Evolutionary conservation across 2,113 vertebrate genomes (phyloP).

Genomic region (Cricetomys ansorgei): DNA sequence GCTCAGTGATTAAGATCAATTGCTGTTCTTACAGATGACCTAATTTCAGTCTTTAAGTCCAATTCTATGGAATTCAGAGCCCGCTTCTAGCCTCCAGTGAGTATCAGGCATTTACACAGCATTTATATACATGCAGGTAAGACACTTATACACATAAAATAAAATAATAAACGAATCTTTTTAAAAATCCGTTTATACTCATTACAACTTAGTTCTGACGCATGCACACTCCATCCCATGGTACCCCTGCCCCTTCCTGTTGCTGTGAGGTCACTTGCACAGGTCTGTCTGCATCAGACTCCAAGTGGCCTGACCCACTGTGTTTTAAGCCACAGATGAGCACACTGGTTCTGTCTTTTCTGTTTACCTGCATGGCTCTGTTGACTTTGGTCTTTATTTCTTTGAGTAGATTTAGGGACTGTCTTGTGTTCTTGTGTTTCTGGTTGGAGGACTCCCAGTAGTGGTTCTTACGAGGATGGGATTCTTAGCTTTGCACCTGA

Average conservation of each 20-base stretch:
- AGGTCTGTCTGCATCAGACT: background rate
- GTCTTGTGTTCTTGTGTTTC: background rate
- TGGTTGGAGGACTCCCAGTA: background rate
- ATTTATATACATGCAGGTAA: background rate
- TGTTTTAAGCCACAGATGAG: conserved; percentile 22
- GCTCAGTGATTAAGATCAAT: background rate
- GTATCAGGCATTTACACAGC: background rate
- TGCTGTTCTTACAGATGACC: background rate
- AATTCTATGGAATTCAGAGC: background rate
- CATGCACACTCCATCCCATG: background rate
- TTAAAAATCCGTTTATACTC: conserved; percentile 1
- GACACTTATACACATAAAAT: background rate
- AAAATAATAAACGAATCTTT: background rate
- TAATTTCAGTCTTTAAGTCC: background rate
- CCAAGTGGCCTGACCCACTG: background rate
- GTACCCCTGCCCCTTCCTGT: background rate
- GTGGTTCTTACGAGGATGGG: background rate
- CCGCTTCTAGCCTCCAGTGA: background rate
- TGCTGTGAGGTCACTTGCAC: background rate
- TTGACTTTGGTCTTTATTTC: background rate
- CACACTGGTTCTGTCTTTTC: background rate
- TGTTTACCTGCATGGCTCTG: background rate
- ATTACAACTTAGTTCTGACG: conserved; percentile 45
- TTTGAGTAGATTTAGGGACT: background rate
- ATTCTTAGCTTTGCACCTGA: background rate